A percentile compares a stretch with the other conserved stretches of the same genome.
Conservation (phyloP, 2,797 vertebrate genomes). For the Leptoclinus maculatus region DNA sequence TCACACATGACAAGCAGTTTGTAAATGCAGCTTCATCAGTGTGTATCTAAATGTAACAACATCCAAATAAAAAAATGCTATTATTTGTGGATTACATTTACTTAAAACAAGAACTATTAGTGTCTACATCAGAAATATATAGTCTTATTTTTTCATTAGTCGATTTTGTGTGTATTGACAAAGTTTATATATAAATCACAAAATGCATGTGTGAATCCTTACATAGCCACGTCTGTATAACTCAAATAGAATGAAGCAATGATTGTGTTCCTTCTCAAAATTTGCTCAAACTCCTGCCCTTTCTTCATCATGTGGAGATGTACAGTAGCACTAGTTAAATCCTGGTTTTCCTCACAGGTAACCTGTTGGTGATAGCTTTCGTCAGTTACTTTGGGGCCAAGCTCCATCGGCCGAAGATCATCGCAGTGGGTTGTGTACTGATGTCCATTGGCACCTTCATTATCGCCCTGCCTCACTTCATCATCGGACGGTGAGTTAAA, state of each 20-base stretch:
- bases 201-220: too few species aligned
- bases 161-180: too few species aligned
- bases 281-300: neutral
- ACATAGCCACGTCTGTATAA: too few species aligned
- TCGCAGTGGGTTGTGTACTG: slow-evolving; percentile 79
- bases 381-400: slow-evolving; percentile 86
- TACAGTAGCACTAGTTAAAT: neutral
- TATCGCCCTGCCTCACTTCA: slow-evolving; percentile 84
- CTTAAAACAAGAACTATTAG: too few species aligned
- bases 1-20: too few species aligned
- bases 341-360: slow-evolving; percentile 66
- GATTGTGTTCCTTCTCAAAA: neutral
- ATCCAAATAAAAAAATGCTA: too few species aligned
- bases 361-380: slow-evolving; percentile 82
- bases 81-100: too few species aligned
- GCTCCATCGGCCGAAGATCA: slow-evolving; percentile 84
- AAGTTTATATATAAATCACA: too few species aligned
- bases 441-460: slow-evolving; percentile 84
- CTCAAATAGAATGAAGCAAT: neutral
- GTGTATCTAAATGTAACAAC: too few species aligned
- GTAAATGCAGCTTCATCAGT: too few species aligned
- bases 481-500: slow-evolving; percentile 80
- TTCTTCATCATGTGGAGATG: neutral
- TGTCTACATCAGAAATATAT: too few species aligned
- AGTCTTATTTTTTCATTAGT: too few species aligned